Percentiles rank a stretch among this genome's conserved stretches.
Conservation (phyloP, 1,140 invertebrate species). For the Drosophila nigrodunni region DNA sequence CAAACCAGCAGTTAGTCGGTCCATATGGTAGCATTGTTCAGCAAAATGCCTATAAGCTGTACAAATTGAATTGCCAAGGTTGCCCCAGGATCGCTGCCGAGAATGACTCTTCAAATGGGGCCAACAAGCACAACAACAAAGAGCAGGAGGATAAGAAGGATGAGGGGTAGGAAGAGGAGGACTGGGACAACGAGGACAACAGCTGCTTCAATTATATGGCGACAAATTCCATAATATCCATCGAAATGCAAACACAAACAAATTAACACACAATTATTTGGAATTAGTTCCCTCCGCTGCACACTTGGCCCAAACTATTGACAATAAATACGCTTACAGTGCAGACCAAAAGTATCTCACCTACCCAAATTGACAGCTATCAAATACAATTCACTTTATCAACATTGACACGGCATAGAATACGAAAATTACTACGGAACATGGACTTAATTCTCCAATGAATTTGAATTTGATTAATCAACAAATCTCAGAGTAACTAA, state of each 20-base stretch:
- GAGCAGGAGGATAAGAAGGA: no score
- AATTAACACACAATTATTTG: slow-evolving; percentile 38
- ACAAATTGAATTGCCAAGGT: slow-evolving; percentile 57
- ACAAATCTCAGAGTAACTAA: no score
- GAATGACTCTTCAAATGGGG: slow-evolving; percentile 43
- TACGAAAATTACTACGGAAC: no score
- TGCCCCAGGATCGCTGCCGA: slow-evolving; percentile 30
- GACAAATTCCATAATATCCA: slow-evolving; percentile 37
- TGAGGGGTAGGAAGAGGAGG: slow-evolving; percentile 19
- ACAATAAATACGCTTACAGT: neutral
- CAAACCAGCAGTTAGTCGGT: neutral
- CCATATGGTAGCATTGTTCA: slow-evolving; percentile 44
- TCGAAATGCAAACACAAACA: slow-evolving; percentile 29
- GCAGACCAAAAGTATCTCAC: neutral
- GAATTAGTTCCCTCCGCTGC: slow-evolving; percentile 21
- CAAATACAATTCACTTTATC: neutral
- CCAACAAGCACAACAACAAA: no score
- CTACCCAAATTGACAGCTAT: slow-evolving; percentile 5
- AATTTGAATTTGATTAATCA: no score
- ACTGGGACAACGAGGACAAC: slow-evolving; percentile 6
- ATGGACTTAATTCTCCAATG: no score
- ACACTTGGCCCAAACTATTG: slow-evolving; percentile 12
- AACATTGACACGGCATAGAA: neutral
- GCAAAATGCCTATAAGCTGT: slow-evolving; percentile 53
- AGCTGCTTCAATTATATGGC: slow-evolving; percentile 33